Base-by-base conservation (phyloP, 2,888 invertebrate genomes). In the Nymphalis urticae region DNA sequence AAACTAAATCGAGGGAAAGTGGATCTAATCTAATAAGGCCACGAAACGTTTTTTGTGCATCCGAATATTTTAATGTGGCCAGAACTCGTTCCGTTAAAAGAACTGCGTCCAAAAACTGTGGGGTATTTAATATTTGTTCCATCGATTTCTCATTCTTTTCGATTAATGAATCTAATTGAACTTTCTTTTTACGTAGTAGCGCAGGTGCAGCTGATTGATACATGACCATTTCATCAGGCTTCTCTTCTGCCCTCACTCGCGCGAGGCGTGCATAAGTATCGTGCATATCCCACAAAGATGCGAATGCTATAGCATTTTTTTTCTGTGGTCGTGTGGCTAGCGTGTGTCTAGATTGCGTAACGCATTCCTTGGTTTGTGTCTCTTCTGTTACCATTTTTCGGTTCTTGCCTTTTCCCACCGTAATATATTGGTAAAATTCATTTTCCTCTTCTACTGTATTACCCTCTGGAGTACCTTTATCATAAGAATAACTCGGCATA, bases 211-310 rank as follows among this genome's bases (percentile, higher is more conserved):
- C 88, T 9, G 89, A 84, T 75, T 89, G 89, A 71, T 90, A 90
- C 78, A 92, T 73, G 10, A 93, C 91, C 85, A 93, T 89, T 71
- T 91, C 89, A 56, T 93, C 93, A 13, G 88, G 85, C 59, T 86
- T 83, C 69, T 85, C 85, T n/a, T 77, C 77, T 1, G 76, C 74
- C 56, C 75, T 77, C 5, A 80, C 74, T 70, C 79, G 78, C n/a
- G 89, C 88, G 47, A 94, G 77, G 61, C 86, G 86, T 8, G 90
- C 88, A 75, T 94, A 96, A 0, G 95, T 95, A 79, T 97, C 97
- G 77, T 94, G 94, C 95, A 97, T 96, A 76, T 96, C 96, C 94
- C 96, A 97, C 79, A 95, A 92, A 0, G 96, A 96, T 0, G 96
- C 96, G 80, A 95, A 96, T 0, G 95, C 93, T 1, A 91, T 90